Evolutionary conservation across 1,140 invertebrate genomes (phyloP).

Genomic region (Trachymyrmex septentrionalis): DNA sequence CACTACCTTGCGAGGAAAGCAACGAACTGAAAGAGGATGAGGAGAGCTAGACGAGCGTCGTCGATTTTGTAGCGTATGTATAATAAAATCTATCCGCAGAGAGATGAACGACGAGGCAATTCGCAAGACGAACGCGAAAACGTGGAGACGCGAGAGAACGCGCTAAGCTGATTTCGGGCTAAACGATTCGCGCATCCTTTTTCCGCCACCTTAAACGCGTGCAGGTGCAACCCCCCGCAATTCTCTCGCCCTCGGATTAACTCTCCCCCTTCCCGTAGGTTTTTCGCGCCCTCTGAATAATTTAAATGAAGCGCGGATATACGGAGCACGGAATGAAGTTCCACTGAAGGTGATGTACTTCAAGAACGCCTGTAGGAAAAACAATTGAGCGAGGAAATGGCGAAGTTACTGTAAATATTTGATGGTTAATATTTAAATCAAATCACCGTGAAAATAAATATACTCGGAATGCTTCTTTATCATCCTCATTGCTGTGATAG

Average conservation of each 20-base stretch:
- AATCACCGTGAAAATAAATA: slow-evolving; percentile 4
- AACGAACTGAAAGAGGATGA: background rate
- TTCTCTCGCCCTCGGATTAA: slow-evolving; percentile 44
- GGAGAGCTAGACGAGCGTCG: background rate
- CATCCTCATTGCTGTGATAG: background rate
- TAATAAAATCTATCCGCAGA: slow-evolving; percentile 53
- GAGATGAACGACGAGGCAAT: background rate
- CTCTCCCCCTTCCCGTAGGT: no score
- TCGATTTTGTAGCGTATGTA: slow-evolving; percentile 14
- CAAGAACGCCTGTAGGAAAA: slow-evolving; percentile 2
- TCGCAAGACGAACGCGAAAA: background rate
- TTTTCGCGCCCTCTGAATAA: slow-evolving; percentile 63
- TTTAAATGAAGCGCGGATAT: slow-evolving; percentile 52
- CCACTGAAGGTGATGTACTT: slow-evolving; percentile 23
- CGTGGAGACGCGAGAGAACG: slow-evolving; percentile 34
- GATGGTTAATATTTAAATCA: slow-evolving; percentile 27
- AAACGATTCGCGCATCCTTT: slow-evolving; percentile 49
- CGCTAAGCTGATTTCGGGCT: slow-evolving; percentile 70
- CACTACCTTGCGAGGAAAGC: slow-evolving; percentile 16
- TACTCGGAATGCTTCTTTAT: slow-evolving; percentile 1
- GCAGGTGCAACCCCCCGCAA: slow-evolving; percentile 26
- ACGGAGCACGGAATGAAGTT: background rate
- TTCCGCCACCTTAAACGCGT: slow-evolving; percentile 50
- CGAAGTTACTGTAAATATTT: slow-evolving; percentile 32
- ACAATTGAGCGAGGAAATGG: slow-evolving; percentile 9